These are phyloP conservation scores for Ctena decussata DNA, from an alignment of 2,888 invertebrate genomes.

Conservation along the genomic window DNA sequence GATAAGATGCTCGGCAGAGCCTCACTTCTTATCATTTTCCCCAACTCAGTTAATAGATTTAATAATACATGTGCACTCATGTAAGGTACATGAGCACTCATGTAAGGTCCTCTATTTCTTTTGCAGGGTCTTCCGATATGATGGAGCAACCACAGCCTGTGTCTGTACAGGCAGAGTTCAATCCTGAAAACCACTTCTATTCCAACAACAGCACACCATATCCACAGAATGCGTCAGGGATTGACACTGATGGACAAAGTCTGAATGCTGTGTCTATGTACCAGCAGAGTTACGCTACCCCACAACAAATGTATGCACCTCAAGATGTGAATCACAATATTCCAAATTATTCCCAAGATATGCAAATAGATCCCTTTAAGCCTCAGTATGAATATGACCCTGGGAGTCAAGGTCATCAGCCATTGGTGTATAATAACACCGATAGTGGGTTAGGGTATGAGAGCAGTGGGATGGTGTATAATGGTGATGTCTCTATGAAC, in stretches of 20 bases:
- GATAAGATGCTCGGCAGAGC: too few species aligned
- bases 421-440: not conserved
- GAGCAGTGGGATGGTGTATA: not conserved
- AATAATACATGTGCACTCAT: too few species aligned
- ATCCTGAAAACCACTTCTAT: not conserved
- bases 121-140: too few species aligned
- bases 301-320: not conserved
- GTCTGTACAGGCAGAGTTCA: not conserved
- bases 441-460: conserved; percentile 1
- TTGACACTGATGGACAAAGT: not conserved
- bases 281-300: not conserved
- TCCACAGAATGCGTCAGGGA: not conserved
- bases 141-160: too few species aligned
- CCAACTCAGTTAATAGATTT: too few species aligned
- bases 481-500: not conserved
- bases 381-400: conserved; percentile 3
- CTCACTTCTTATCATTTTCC: too few species aligned
- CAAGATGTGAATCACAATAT: conserved; percentile 1
- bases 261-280: not conserved
- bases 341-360: not conserved
- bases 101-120: too few species aligned
- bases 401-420: not conserved
- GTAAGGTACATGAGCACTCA: too few species aligned
- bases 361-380: not conserved
- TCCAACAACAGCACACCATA: not conserved